Base-by-base conservation (phyloP, 1,140 invertebrate species). In the Eumaeus atala region DNA sequence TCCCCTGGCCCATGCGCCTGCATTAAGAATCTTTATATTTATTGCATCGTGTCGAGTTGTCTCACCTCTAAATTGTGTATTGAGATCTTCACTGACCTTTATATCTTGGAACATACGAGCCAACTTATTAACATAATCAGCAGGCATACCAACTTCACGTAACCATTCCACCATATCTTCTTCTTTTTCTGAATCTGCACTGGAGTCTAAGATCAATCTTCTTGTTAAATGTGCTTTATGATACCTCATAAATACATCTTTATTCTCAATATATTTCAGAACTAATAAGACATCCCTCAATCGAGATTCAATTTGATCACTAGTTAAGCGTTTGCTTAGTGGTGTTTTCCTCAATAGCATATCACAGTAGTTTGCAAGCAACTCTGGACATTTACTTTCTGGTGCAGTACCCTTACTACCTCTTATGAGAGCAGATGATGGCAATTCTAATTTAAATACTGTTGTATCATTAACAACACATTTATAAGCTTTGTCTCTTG, bases 361-460 rank as follows among this genome's bases (percentile, higher is more conserved):
- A 94, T 99, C 98, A 93, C 98, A 99, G 91, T 99, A 99, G 87
- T 99, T 99, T 37, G 98, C 98, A 66, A 99, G 89, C 48, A 99
- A 90, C 89, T 99, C 98, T 12, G 98, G 98, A 89, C 98, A 99
- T 77, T 98, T 97, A 56, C 97, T 99, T 78, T 99, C 98, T 1
- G 96, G 96, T 54, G 78, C 75, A 28, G 91, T 90, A 40, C 88
- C 87, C 72, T 92, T 92, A 18, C 87, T 89, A 9, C 90, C 90
- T 8, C 90, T 77, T 64, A 89, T 83, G 47, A 90, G 87, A 33
- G 90, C 89, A 34, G 90, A 90, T 16, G 89, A 89, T 35, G 89
- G 89, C 53, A 92, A 75, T 82, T 92, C 91, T 64, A 92, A 83
- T 73, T 94, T 94, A 87, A 99, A 99, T 33, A 99, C 96, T 60